Evolutionary conservation across 2,888 invertebrate species (phyloP), one percentile per base, ranked within the genome.

Genomic region (Parascotia fuliginaria): DNA sequence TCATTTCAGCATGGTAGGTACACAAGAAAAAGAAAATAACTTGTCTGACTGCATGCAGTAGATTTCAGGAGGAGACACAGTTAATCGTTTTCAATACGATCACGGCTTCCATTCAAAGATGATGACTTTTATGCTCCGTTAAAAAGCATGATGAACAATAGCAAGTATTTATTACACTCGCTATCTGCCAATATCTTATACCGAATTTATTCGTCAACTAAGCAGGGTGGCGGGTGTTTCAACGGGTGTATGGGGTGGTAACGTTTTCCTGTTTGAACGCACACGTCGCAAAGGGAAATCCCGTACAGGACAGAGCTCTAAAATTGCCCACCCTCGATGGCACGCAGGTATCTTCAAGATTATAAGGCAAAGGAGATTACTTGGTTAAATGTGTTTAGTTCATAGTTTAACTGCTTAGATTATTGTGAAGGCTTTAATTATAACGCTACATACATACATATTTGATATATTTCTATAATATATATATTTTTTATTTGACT

Each of bases 231-330:
- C 61, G 78, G 80, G 71, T 56, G 72, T 70, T 75, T 69, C 74
- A 74, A 65, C 63, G 74, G 75, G 76, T 68, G 70, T 70, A 45
- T 55, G 65, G 80, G 81, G 81, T n/a, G 85, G 84, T 79, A 79
- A 83, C 85, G 81, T 87, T 87, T 88, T 83, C 89, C 90, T 89
- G 89, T 90, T 89, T 87, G 88, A 87, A 87, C 87, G 89, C 89
- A 89, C 91, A 91, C 90, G 86, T 89, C 85, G 88, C 86, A 83
- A 85, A 86, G 83, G 88, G 87, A 88, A 89, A 89, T 87, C 87
- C 90, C 87, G 89, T 84, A 87, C 88, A 92, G 91, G 91, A 90
- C 91, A 89, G 84, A 83, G 83, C 87, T 83, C 84, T 89, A 81
- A 89, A 89, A 91, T 92, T 89, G 87, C 89, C 89, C 87, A 84